Evolutionary conservation across 2,888 invertebrate genomes (phyloP), one percentile per base, ranked within the genome.

Genomic region (Byasa hedistus): DNA sequence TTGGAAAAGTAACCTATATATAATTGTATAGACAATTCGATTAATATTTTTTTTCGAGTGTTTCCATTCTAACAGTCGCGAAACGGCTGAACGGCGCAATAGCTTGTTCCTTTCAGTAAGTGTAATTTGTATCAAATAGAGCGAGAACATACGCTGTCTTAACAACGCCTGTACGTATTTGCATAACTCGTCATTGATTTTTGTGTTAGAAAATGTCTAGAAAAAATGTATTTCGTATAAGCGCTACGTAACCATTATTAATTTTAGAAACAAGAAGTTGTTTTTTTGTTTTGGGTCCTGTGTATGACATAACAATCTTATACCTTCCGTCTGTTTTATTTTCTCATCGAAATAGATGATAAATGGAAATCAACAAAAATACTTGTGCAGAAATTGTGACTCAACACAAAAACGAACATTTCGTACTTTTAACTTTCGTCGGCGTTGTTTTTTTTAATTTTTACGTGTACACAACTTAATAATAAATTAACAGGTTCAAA

Each of bases 101-200:
- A 71, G 65, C 65, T 23, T 39, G 64, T 69, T 67, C 68, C 70
- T 77, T 81, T 76, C 71, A 75, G 78, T 32, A 80, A 83, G 80
- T 73, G 74, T 74, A 75, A 77, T 77, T 74, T 78, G 57, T 73
- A 78, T 69, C 76, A 84, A 87, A 81, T 85, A 83, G 82, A 86
- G 82, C 83, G 84, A 76, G 78, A 85, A 83, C 77, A 81, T 77
- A 80, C 79, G 80, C 75, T 77, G 75, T 70, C 69, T 57, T 27
- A 56, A 56, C 62, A 55, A 62, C 44, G 59, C 23, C 32, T 65
- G 70, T 73, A 69, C 68, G 64, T 68, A 78, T 83, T 83, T 82
- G 79, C 80, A 77, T 77, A 79, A 79, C 71, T 65, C 22, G 60
- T 52, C 27, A 24, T 22, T 48, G 21, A 57, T 39, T 36, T 10